Evolutionary conservation across 2,888 invertebrate species (phyloP), one percentile per base, ranked within the genome.

Genomic region (Scrobipalpa costella): DNA sequence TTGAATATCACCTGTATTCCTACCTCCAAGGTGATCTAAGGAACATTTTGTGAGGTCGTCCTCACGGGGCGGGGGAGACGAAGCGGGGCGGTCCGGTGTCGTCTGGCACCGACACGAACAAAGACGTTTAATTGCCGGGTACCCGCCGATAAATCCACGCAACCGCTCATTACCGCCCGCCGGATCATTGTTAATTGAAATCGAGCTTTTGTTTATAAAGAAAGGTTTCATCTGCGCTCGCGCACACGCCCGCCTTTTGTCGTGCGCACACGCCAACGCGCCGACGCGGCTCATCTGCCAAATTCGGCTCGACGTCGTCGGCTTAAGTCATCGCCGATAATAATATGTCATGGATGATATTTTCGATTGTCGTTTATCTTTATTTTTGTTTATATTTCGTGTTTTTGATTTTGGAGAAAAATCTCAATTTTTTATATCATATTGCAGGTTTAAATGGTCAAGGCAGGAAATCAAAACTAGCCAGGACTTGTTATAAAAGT

Each of bases 111-210:
- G 67, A 71, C 71, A 61, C 76, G 80, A 86, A 89, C 88, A 88
- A 87, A 88, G 89, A 85, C 83, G 80, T 85, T 86, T 90, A 90
- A 90, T 90, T 90, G 86, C 81, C 74, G 88, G 89, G 84, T 87
- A 82, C 78, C 80, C 77, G 80, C 68, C 84, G 81, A 88, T 89
- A 88, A 88, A 89, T 89, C 86, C 81, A 74, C 74, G 74, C 73
- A 90, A 85, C 91, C 89, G 68, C 81, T 89, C 85, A 91, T 91
- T 90, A 91, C 79, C 73, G 73, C 81, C 80, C 83, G 86, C 88
- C 85, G 83, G 80, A 83, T 84, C 83, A 84, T 89, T 85, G 85
- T 88, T 91, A 90, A 91, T 91, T 90, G 90, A 91, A 90, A 84
- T 76, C 78, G 78, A 78, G 73, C 79, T 76, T 82, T 83, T 84